Base-by-base conservation (phyloP, 2,888 invertebrate genomes). In the Mythimna loreyi region DNA sequence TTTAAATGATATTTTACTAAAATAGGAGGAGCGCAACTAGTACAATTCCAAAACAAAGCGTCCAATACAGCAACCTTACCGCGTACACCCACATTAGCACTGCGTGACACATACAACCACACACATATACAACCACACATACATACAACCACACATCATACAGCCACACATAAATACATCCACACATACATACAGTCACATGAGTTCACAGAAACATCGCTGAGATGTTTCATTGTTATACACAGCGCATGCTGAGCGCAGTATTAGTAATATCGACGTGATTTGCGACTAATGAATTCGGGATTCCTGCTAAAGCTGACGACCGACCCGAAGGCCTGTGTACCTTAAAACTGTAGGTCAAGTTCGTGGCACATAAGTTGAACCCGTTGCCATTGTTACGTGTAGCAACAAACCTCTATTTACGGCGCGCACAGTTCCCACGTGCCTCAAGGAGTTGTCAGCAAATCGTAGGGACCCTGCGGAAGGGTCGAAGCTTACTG, bases 181-280 rank as follows among this genome's bases (percentile, higher is more conserved):
- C 28, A 23, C 33, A 25, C n/a, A 70, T 45, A 2, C 28, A 40
- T 16, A 47, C 43, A 28, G 16, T n/a, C 28, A 69, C 8, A 53
- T 4, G 16, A 2, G 43, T 72, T 72, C 73, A 50, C 57, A 72
- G 71, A 72, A 72, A 25, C 73, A 30, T 23, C 19, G 3, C 16
- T 36, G n/a, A 40, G 66, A 52, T 21, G 52, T 40, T 33, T 19
- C 71, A 65, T 50, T 71, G 72, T 71, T 52, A 3, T 9, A 52
- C 52, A 52, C 13, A 16, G 19, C 6, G 1, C 66, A 40, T 5
- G 57, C 71, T 72, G 45, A 52, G 70, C 9, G 3, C 25, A 23
- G 33, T 70, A 55, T 62, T 36, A n/a, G 47, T 33, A 33, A 62
- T 19, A n/a, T 3, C 16, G 28, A 45, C 28, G 19, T 62, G 45